These are phyloP conservation scores for Hestina assimilis DNA, from an alignment of 1,140 invertebrate species.

Conservation along the genomic window DNA sequence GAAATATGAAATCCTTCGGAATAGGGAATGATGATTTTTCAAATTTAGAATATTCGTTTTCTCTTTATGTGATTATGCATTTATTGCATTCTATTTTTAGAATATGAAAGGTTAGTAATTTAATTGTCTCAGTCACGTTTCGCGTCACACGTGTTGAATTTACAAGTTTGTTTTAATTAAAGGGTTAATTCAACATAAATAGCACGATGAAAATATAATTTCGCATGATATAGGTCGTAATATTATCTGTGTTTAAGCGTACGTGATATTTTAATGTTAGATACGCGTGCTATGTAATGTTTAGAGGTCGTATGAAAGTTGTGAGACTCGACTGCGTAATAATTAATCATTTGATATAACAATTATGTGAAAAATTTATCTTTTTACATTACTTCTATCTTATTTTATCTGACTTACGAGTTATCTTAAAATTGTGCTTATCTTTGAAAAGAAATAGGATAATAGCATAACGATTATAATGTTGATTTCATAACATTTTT, in stretches of 20 bases:
- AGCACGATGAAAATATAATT: background rate
- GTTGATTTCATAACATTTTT: too few relatives aligned
- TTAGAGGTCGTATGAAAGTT: conserved; percentile 38
- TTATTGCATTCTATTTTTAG: conserved; percentile 41
- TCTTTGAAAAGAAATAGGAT: too few relatives aligned
- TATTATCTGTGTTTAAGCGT: background rate
- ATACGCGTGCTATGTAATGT: conserved; percentile 14
- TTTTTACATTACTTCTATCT: background rate
- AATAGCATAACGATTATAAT: too few relatives aligned
- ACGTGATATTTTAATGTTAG: conserved; percentile 7
- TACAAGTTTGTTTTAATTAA: background rate
- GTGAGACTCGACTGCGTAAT: conserved; percentile 4
- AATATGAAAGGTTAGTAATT: conserved; percentile 40
- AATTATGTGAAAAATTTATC: background rate
- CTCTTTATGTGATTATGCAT: background rate
- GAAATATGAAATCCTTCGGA: conserved; percentile 11
- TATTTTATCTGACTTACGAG: background rate
- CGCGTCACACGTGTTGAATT: conserved; percentile 25
- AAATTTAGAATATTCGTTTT: too few relatives aligned
- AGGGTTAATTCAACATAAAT: background rate
- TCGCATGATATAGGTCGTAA: too few relatives aligned
- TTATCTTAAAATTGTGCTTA: background rate
- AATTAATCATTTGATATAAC: background rate
- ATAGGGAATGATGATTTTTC: background rate
- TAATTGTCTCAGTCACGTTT: conserved; percentile 41